Percentiles rank a stretch among this genome's conserved stretches.
Conservation (phyloP, 2,113 vertebrate genomes). For the Myrmophylax atrothorax region DNA sequence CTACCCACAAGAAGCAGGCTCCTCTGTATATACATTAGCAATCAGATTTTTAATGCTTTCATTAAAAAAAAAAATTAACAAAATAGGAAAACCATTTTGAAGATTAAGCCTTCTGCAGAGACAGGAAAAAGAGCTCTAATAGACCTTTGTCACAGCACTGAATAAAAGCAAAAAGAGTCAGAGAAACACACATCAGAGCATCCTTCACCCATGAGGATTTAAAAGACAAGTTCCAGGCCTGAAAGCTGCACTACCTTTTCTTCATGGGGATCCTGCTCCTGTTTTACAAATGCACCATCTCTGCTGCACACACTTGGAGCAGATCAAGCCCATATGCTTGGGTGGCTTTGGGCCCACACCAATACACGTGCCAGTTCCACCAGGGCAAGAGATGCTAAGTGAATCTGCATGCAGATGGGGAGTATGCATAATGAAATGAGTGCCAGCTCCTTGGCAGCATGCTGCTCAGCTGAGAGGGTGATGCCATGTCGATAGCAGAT, state of each 20-base stretch:
- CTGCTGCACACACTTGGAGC: background rate
- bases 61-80: background rate
- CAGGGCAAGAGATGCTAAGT: constrained; percentile 3
- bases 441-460: constrained; percentile 31
- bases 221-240: background rate
- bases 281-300: background rate
- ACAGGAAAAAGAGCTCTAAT: background rate
- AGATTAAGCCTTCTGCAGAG: background rate
- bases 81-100: background rate
- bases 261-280: background rate
- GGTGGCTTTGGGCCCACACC: background rate
- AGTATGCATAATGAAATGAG: background rate
- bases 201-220: background rate
- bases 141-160: background rate
- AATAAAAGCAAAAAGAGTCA: background rate
- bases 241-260: background rate
- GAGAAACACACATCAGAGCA: background rate
- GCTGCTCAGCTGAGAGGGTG: background rate
- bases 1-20: background rate
- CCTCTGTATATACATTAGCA: background rate
- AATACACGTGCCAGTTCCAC: background rate
- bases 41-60: background rate
- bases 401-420: constrained; percentile 3
- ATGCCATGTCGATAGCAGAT: background rate
- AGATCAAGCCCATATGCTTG: background rate